Conservation (phyloP, 2,797 vertebrate genomes). For the Xenops minutus region DNA sequence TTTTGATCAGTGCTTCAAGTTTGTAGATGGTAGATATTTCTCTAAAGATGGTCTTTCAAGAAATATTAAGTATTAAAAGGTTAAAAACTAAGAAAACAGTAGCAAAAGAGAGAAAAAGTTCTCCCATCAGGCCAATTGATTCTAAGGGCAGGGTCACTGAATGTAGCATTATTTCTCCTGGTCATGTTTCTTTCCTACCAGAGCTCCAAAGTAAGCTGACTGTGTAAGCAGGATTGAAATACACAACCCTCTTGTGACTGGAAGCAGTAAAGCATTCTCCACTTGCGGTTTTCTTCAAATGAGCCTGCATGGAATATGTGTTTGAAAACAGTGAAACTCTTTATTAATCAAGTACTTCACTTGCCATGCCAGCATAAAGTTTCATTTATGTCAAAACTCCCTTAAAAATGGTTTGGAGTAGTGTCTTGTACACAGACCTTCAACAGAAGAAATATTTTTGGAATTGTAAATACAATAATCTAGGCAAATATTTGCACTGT, state of each 20-base stretch:
- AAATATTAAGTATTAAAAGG: slow-evolving; percentile 76
- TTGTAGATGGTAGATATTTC: neutral
- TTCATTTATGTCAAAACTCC: slow-evolving; percentile 84
- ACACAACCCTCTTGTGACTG: slow-evolving; percentile 96
- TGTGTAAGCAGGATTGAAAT: slow-evolving; percentile 86
- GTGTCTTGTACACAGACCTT: slow-evolving; percentile 80
- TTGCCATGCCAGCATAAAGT: slow-evolving; percentile 83
- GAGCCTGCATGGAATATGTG: slow-evolving; percentile 94
- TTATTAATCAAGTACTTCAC: slow-evolving; percentile 90
- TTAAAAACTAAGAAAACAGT: slow-evolving; percentile 79
- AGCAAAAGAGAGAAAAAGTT: slow-evolving; percentile 67
- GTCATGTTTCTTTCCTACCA: slow-evolving; percentile 89
- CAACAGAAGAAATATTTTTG: slow-evolving; percentile 87
- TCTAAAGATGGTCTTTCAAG: slow-evolving; percentile 59
- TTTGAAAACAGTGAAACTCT: slow-evolving; percentile 94
- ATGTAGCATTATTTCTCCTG: slow-evolving; percentile 93
- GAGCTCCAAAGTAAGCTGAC: slow-evolving; percentile 95
- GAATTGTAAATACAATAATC: slow-evolving; percentile 84
- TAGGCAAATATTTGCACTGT: slow-evolving; percentile 75
- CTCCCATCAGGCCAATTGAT: slow-evolving; percentile 78
- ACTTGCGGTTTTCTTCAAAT: slow-evolving; percentile 93
- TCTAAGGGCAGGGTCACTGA: slow-evolving; percentile 87
- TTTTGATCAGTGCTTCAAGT: neutral
- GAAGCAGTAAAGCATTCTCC: slow-evolving; percentile 94
- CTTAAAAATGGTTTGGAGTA: slow-evolving; percentile 83